Evolutionary conservation across 2,113 vertebrate species (phyloP).

Genomic region (Pachycephala philippinensis): DNA sequence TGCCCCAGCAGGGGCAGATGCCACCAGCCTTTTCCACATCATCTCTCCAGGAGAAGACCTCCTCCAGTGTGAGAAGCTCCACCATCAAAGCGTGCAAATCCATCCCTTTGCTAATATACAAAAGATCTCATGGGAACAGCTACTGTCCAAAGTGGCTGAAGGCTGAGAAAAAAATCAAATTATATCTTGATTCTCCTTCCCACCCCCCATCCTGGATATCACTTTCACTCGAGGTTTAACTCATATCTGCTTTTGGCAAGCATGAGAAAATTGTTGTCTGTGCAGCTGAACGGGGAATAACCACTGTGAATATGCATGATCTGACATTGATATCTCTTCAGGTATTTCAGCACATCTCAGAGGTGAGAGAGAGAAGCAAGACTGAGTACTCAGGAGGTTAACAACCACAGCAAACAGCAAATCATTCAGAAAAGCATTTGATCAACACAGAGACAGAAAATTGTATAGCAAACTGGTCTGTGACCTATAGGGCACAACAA

Average conservation of each 20-base stretch:
- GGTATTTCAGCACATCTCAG: background rate
- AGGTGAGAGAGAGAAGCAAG: background rate
- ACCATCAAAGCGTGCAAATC: background rate
- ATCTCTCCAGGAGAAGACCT: background rate
- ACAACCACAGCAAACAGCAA: background rate
- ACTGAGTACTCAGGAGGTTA: background rate
- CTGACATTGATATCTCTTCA: background rate
- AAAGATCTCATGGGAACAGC: background rate
- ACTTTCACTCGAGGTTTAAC: background rate
- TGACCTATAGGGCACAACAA: slow-evolving; percentile 7
- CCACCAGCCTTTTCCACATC: background rate
- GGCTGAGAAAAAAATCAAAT: background rate
- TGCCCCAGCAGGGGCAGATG: background rate
- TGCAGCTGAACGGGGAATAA: background rate
- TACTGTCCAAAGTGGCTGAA: background rate
- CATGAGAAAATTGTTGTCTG: background rate
- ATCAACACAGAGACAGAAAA: background rate
- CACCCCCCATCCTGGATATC: background rate
- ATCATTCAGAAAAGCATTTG: background rate
- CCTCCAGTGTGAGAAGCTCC: background rate
- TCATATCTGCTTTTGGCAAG: background rate
- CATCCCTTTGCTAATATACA: background rate
- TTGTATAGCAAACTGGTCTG: background rate
- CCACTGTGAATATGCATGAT: background rate
- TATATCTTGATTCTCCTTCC: background rate